Evolutionary conservation across 2,888 invertebrate species (phyloP), one percentile per base, ranked within the genome.

Genomic region (Epinotia brunnichana): DNA sequence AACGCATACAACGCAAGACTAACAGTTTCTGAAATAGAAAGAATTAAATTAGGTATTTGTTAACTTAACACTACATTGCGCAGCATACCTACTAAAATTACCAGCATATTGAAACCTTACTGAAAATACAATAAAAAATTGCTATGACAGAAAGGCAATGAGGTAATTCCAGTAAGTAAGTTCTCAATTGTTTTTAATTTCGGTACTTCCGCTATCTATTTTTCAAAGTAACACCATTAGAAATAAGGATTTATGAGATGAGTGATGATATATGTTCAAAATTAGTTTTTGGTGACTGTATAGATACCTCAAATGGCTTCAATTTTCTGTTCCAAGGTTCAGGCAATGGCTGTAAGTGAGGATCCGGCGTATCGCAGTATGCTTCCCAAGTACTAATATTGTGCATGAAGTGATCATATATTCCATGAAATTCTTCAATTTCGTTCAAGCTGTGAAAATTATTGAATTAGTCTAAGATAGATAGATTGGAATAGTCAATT

Each of bases 1-100:
- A 95, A 57, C 98, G 94, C 79, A 98, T 94, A 77, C 97, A 97
- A 64, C 98, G 94, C 10, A 98, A 85, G 2, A 98, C 89, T 76
- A 97, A 88, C 81, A 98, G 88, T 88, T 95, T 96, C 92, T 98
- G 95, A 69, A 84, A 82, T 70, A 17, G 61, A 35, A 35, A 63
- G 68, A 71, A 48, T 24, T 24, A 3, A 54, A 19, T 61, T 21
- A 59, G 17, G 17, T 7, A 51, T 41, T 56, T 15, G 53, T 35
- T 35, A 35, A 9, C 35, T 35, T 9, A 35, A 35, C 35, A 29
- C 13, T 13, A 41, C 11, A 41, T 11, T 39, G 29, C 29, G 29
- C 35, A 35, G 35, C 35, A 35, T 35, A 35, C 35, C 7, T 35
- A 35, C 9, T 35, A 35, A 35, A 35, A 35, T 35, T 35, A 35